These are phyloP conservation scores for Heterohyrax brucei DNA, from an alignment of 2,797 vertebrate genomes.

Conservation along the genomic window DNA sequence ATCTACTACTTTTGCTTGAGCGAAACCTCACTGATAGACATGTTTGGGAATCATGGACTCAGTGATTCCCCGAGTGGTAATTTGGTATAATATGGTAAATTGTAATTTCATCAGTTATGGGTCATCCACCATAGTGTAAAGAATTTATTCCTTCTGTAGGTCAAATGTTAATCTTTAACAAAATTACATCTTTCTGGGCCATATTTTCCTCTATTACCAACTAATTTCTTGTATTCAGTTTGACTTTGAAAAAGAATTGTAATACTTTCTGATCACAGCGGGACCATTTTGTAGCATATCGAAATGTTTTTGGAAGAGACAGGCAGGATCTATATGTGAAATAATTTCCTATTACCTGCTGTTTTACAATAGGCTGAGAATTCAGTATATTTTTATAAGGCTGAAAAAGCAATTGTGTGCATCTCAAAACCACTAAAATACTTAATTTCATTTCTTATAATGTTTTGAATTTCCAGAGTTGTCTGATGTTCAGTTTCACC, in stretches of 20 bases:
- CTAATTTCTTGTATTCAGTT: slow-evolving; percentile 56
- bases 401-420: slow-evolving; percentile 18
- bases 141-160: background rate
- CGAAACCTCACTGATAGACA: background rate
- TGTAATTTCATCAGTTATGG: slow-evolving; percentile 23
- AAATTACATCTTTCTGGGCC: slow-evolving; percentile 56
- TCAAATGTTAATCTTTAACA: slow-evolving; percentile 74
- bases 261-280: background rate
- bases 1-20: background rate
- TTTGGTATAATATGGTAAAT: background rate
- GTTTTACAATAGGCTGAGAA: slow-evolving; percentile 62
- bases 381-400: background rate
- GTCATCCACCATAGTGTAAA: background rate
- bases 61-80: background rate
- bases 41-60: slow-evolving; percentile 8
- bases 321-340: slow-evolving; percentile 16
- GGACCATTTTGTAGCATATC: slow-evolving; percentile 20
- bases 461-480: slow-evolving; percentile 30
- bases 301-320: slow-evolving; percentile 44
- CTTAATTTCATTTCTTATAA: background rate
- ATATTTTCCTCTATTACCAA: background rate
- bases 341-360: background rate
- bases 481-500: background rate
- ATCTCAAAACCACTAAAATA: background rate
- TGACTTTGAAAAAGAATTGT: slow-evolving; percentile 49